Conservation (phyloP, 2,888 invertebrate species). For the Netelia virgata region DNA sequence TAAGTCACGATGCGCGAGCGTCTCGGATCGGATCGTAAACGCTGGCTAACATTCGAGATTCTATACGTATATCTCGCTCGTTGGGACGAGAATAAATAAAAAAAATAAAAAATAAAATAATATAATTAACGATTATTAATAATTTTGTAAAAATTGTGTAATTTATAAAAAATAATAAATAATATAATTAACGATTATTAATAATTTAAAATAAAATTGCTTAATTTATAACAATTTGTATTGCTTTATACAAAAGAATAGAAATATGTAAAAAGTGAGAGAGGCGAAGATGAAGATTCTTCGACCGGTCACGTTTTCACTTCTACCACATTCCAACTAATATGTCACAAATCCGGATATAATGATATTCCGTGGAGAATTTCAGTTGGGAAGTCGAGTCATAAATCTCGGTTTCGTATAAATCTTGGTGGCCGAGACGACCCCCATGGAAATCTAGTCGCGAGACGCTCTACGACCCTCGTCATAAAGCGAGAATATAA, state of each 20-base stretch:
- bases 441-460: conserved; percentile 72
- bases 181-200: no score
- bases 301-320: not conserved
- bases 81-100: no score
- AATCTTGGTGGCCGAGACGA: conserved; percentile 47
- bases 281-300: not conserved
- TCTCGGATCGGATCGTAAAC: conserved; percentile 29
- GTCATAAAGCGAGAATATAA: conserved; percentile 64
- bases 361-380: conserved; percentile 49
- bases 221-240: not conserved
- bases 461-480: conserved; percentile 67
- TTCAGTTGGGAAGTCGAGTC: conserved; percentile 1
- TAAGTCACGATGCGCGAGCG: conserved; percentile 33
- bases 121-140: no score
- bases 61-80: no score
- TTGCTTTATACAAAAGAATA: not conserved
- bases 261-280: not conserved
- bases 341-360: conserved; percentile 11
- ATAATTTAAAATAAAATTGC: not conserved
- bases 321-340: not conserved
- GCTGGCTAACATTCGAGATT: no score
- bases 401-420: conserved; percentile 59
- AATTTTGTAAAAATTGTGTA: not conserved
- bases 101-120: no score
- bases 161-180: not conserved